Evolutionary conservation across 2,888 invertebrate species (phyloP).

Genomic region (Aspidapion aeneum): DNA sequence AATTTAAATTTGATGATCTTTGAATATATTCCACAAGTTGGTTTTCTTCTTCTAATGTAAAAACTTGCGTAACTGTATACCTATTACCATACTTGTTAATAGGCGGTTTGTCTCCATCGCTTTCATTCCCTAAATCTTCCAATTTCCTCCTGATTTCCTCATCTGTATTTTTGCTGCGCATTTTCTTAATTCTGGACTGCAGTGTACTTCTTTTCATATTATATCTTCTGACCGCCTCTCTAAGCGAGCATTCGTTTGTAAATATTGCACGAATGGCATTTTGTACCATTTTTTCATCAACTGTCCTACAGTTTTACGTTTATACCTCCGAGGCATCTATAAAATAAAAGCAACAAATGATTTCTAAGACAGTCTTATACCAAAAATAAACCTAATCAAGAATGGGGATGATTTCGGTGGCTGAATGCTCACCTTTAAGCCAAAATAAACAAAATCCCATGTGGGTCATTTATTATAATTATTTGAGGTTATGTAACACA

Average conservation of each 20-base stretch:
- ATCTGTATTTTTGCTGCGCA: background rate
- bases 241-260: no score
- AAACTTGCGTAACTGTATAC: constrained; percentile 2
- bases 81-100: constrained; percentile 4
- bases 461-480: background rate
- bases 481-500: background rate
- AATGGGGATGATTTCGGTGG: background rate
- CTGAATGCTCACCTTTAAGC: background rate
- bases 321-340: background rate
- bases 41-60: constrained; percentile 7
- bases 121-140: constrained; percentile 5
- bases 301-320: constrained; percentile 2
- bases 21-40: constrained; percentile 3
- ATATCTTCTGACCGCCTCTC: no score
- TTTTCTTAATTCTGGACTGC: constrained; percentile 5
- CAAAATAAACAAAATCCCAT: background rate
- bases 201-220: constrained; percentile 10
- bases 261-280: no score
- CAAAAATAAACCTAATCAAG: background rate
- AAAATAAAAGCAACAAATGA: background rate
- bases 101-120: background rate
- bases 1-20: constrained; percentile 10
- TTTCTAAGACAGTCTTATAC: no score
- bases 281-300: no score
- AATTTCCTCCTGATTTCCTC: background rate